Evolutionary conservation across 2,888 invertebrate species (phyloP).

Genomic region (Pimpla rufipes): DNA sequence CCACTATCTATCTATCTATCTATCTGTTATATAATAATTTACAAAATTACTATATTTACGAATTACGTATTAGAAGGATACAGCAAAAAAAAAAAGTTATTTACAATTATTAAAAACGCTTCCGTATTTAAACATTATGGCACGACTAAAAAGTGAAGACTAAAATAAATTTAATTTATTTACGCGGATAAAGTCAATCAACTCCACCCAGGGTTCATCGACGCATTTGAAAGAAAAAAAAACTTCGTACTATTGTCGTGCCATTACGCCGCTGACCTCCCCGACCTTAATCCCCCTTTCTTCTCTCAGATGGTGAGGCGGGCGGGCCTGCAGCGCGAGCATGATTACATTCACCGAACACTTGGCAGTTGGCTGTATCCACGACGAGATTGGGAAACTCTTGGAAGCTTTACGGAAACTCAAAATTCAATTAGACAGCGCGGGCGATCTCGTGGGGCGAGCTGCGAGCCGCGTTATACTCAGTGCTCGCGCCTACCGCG

Average conservation of each 20-base stretch:
- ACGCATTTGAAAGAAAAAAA: not conserved
- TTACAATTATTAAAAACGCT: too few relatives aligned
- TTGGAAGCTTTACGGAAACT: not conserved
- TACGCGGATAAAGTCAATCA: too few relatives aligned
- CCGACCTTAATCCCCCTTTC: not conserved
- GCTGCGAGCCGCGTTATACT: not conserved
- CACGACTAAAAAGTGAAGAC: too few relatives aligned
- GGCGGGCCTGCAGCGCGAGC: not conserved
- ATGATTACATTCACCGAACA: not conserved
- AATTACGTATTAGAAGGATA: too few relatives aligned
- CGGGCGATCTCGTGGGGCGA: not conserved
- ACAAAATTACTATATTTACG: too few relatives aligned
- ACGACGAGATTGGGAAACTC: not conserved
- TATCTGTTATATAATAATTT: too few relatives aligned
- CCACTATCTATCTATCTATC: too few relatives aligned
- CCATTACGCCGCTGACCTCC: not conserved
- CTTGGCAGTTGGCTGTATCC: not conserved
- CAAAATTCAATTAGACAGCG: not conserved
- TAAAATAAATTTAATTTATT: too few relatives aligned
- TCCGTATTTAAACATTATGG: too few relatives aligned
- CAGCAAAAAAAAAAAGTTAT: too few relatives aligned
- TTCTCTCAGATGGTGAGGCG: slow-evolving; percentile 17
- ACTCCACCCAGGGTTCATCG: too few relatives aligned
- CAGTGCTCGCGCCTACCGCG: not conserved
- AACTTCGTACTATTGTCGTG: not conserved